Evolutionary conservation across 2,113 vertebrate species (phyloP).

Genomic region (Murina feae): DNA sequence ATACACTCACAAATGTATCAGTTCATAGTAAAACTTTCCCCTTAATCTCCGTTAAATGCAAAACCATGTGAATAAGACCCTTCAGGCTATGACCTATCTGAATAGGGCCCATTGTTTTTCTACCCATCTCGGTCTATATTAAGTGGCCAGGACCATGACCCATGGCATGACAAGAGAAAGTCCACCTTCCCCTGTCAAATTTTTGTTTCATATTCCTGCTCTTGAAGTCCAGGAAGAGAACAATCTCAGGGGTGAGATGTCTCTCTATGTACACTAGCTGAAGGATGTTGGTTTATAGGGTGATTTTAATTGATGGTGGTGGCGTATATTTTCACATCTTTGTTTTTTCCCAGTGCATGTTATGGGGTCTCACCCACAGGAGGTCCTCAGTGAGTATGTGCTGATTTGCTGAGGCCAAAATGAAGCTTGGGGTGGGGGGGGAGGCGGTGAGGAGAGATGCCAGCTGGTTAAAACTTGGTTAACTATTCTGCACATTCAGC

Average conservation of each 20-base stretch:
- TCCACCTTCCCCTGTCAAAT: neutral
- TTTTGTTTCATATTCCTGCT: neutral
- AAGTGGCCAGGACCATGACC: neutral
- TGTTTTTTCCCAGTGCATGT: accelerated
- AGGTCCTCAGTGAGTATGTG: neutral
- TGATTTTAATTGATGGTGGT: neutral
- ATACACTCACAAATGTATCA: neutral
- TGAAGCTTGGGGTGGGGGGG: neutral
- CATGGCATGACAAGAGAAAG: neutral
- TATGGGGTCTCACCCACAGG: too few relatives aligned
- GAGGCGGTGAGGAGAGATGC: neutral
- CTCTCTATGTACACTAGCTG: too few relatives aligned
- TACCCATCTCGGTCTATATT: accelerated
- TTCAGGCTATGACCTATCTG: neutral
- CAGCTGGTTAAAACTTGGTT: neutral
- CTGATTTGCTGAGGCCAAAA: neutral
- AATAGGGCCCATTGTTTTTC: too few relatives aligned
- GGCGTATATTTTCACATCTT: neutral
- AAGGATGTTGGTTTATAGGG: neutral
- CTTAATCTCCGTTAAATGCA: neutral
- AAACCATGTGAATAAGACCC: neutral
- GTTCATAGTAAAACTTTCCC: neutral
- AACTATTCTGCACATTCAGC: neutral
- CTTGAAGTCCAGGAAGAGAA: neutral
- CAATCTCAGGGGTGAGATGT: neutral